Percentiles rank a stretch among this genome's conserved stretches.
phyloP scores from a whole-genome alignment of 1,140 invertebrate genomes.

The Zaprionus vittiger region DNA sequence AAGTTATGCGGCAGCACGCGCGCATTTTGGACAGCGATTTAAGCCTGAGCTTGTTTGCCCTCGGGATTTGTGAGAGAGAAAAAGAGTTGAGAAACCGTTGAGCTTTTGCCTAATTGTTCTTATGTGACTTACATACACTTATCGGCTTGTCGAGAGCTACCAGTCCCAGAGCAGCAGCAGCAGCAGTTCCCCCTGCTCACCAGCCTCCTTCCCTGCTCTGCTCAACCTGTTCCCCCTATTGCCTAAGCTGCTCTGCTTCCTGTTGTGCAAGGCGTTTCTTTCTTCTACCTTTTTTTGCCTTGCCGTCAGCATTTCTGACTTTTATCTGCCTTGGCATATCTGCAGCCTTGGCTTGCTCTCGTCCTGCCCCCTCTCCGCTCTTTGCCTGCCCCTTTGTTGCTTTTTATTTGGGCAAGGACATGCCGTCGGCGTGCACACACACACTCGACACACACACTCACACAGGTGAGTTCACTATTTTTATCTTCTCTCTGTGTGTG shows the following conservation, averaged over 20 bases:
- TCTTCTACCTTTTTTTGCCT: constrained; percentile 28
- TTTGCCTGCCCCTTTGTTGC: neutral
- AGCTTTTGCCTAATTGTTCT: constrained; percentile 76
- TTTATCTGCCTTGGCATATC: constrained; percentile 64
- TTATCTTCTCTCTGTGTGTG: constrained; percentile 18
- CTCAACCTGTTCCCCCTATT: neutral
- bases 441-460: constrained; percentile 1
- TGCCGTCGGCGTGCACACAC: constrained; percentile 21
- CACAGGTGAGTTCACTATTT: constrained; percentile 44
- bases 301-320: constrained; percentile 50
- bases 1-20: constrained; percentile 78
- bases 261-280: neutral
- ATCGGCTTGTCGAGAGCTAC: constrained; percentile 41
- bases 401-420: constrained; percentile 72
- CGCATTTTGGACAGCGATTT: constrained; percentile 32
- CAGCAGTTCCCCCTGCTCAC: neutral
- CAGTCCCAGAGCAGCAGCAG: neutral
- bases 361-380: neutral
- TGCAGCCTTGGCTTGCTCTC: constrained; percentile 51
- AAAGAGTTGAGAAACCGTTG: constrained; percentile 48
- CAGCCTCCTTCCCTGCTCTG: neutral
- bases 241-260: neutral
- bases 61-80: constrained; percentile 25
- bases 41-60: constrained; percentile 63
- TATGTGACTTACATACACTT: constrained; percentile 77